These are phyloP conservation scores for Solen grandis DNA, from an alignment of 1,140 invertebrate genomes.

Conservation along the genomic window DNA sequence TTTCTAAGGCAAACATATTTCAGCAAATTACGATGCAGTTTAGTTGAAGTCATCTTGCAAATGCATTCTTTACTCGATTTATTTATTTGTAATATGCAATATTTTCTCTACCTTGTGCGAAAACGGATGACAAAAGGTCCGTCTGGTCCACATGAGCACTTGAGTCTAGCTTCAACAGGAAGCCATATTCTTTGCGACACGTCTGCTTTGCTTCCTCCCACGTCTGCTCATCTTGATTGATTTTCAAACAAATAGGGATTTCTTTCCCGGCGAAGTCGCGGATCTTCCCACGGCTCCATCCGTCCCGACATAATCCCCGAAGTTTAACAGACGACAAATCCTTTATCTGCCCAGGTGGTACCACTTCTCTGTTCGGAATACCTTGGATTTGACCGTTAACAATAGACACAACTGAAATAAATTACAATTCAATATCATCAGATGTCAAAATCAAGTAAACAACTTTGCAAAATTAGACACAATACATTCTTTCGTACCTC, in stretches of 20 bases:
- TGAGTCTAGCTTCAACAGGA: slow-evolving; percentile 28
- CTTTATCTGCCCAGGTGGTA: too few species aligned
- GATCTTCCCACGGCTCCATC: slow-evolving; percentile 24
- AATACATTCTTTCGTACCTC: too few species aligned
- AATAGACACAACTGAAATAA: too few species aligned
- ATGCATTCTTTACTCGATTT: background rate
- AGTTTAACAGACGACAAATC: background rate
- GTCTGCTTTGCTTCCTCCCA: slow-evolving; percentile 30
- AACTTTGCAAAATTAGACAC: too few species aligned
- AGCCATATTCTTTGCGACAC: slow-evolving; percentile 41
- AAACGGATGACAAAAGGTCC: background rate
- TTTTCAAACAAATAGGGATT: slow-evolving; percentile 45
- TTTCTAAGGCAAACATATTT: background rate
- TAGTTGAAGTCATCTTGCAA: background rate
- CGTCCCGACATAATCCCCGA: slow-evolving; percentile 32
- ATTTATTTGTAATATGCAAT: too few species aligned
- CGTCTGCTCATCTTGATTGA: slow-evolving; percentile 26
- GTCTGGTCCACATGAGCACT: background rate
- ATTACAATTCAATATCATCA: too few species aligned
- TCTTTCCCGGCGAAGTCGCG: slow-evolving; percentile 7
- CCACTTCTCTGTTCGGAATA: too few species aligned
- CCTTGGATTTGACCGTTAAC: too few species aligned
- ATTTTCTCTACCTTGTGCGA: too few species aligned
- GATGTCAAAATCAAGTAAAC: too few species aligned
- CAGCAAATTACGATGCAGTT: background rate